These are phyloP conservation scores for Rhineura floridana DNA, from an alignment of 2,113 vertebrate species.

Conservation along the genomic window DNA sequence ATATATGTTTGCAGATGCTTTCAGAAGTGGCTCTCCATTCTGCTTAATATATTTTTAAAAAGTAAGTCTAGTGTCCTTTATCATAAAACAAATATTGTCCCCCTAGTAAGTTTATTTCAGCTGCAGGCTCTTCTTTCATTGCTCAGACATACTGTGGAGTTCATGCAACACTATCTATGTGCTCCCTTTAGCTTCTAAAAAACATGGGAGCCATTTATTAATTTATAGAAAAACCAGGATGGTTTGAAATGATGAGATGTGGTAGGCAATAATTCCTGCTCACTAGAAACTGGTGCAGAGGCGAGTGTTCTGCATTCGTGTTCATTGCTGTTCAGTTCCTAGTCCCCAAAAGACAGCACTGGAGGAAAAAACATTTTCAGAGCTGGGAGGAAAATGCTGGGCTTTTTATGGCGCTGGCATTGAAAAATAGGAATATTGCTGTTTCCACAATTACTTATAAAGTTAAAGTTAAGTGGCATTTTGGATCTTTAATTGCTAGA, in stretches of 20 bases:
- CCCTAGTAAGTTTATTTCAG: not conserved
- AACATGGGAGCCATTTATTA: not conserved
- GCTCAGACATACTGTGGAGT: not conserved
- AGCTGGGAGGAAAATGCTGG: not conserved
- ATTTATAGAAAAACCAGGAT: not conserved
- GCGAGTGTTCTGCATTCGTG: not conserved
- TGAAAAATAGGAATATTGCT: not conserved
- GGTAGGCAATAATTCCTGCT: not conserved
- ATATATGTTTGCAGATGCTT: not conserved
- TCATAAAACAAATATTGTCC: not conserved
- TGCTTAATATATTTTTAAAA: not conserved
- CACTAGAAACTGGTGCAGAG: not conserved
- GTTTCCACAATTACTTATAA: not conserved
- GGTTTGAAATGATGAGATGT: not conserved
- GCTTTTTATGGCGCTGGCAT: not conserved
- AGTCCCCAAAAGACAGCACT: not conserved
- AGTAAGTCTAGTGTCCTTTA: not conserved
- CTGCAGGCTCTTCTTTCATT: not conserved
- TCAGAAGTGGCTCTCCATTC: not conserved
- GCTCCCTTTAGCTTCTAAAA: not conserved
- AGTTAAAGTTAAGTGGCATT: not conserved
- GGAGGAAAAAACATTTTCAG: not conserved
- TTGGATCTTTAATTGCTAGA: not conserved
- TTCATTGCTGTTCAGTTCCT: not conserved
- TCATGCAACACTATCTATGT: not conserved